Conservation (phyloP, 2,113 vertebrate species). For the Cyprinodon variegatus region DNA sequence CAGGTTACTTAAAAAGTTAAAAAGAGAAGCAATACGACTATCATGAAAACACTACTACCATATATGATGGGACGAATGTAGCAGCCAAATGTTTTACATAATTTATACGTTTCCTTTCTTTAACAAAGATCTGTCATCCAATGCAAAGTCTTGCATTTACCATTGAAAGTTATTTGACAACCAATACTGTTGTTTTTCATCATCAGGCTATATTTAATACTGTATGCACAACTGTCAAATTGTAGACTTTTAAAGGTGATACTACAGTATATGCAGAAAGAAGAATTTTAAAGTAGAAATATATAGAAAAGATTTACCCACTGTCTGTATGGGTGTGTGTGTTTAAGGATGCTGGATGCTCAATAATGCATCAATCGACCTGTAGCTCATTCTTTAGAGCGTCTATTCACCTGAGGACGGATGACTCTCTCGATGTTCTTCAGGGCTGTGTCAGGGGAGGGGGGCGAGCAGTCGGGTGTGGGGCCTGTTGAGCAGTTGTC, state of each 20-base stretch:
- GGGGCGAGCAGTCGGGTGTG: constrained; percentile 97
- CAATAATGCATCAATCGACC: constrained; percentile 68
- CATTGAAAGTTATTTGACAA: too few relatives aligned
- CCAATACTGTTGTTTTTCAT: background rate
- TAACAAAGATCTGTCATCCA: too few relatives aligned
- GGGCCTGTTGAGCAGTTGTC: constrained; percentile 92
- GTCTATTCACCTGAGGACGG: constrained; percentile 90
- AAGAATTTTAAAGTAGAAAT: constrained; percentile 4
- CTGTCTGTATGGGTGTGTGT: constrained; percentile 28
- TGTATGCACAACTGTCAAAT: background rate
- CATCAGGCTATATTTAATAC: background rate
- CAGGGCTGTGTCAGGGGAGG: constrained; percentile 95
- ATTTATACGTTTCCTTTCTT: background rate
- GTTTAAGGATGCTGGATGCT: constrained; percentile 75
- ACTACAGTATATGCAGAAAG: constrained; percentile 8
- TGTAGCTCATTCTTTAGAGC: constrained; percentile 39
- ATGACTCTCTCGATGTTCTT: constrained; percentile 99
- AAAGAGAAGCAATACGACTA: too few relatives aligned
- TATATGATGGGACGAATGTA: too few relatives aligned
- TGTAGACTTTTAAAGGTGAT: background rate
- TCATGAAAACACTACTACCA: too few relatives aligned
- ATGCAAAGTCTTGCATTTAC: too few relatives aligned
- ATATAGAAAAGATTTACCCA: constrained; percentile 34
- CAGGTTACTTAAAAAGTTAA: too few relatives aligned
- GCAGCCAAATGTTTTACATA: background rate